Percentiles rank a stretch among this genome's conserved stretches.
These are phyloP conservation scores for Epistrophe grossulariae DNA, from an alignment of 2,888 invertebrate genomes.

Conservation along the genomic window DNA sequence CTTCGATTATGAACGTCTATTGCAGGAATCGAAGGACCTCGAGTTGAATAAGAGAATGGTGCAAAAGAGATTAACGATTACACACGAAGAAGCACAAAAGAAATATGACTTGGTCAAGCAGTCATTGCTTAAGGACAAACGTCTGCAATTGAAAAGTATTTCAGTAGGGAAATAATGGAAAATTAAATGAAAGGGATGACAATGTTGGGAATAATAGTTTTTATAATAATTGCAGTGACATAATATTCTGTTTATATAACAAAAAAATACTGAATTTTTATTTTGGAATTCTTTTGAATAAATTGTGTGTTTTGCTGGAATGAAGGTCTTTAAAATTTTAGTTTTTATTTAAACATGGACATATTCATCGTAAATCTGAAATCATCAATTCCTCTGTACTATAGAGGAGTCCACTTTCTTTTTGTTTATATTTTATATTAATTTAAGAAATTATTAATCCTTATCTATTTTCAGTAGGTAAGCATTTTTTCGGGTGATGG, in stretches of 20 bases:
- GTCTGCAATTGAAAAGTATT: constrained; percentile 78
- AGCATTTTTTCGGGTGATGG: too few species aligned
- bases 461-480: too few species aligned
- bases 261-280: background rate
- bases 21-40: constrained; percentile 81
- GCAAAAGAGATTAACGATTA: constrained; percentile 81
- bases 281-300: background rate
- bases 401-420: too few species aligned
- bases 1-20: constrained; percentile 81
- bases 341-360: too few species aligned
- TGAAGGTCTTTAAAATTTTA: too few species aligned
- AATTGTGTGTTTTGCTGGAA: too few species aligned
- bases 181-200: background rate
- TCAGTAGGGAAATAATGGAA: background rate
- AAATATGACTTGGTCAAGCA: constrained; percentile 82
- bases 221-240: background rate
- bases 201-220: background rate
- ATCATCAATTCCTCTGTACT: too few species aligned
- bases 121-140: constrained; percentile 79
- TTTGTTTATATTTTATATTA: too few species aligned
- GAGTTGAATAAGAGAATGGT: constrained; percentile 83
- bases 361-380: too few species aligned
- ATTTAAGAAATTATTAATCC: too few species aligned
- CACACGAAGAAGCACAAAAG: constrained; percentile 82
- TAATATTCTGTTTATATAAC: background rate